phyloP scores from a whole-genome alignment of 2,888 invertebrate species.

The Drosophila phalerata region DNA sequence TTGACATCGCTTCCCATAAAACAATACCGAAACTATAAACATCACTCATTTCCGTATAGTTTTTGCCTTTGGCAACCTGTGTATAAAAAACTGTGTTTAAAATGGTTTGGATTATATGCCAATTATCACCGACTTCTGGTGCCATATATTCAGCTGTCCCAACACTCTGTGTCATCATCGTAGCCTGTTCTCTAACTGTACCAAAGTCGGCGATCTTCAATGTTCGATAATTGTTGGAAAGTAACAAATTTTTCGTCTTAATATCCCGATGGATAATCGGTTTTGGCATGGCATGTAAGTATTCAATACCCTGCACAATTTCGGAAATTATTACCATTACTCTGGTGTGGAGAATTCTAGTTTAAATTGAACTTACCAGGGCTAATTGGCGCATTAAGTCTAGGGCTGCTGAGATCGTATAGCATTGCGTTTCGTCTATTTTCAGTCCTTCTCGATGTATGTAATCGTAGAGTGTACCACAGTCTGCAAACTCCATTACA shows the following conservation, averaged over 20 bases:
- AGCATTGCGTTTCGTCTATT: not conserved
- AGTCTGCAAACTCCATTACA: conserved; percentile 30
- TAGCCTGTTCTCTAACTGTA: not conserved
- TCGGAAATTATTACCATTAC: not conserved
- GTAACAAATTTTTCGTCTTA: conserved; percentile 27
- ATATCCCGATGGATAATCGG: conserved; percentile 36
- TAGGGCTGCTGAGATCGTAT: not conserved
- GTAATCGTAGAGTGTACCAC: conserved; percentile 25
- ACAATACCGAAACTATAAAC: conserved; percentile 37
- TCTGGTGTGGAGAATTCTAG: not conserved
- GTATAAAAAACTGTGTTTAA: not conserved
- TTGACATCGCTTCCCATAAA: conserved; percentile 21
- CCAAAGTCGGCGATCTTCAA: conserved; percentile 36
- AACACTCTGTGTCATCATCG: not conserved
- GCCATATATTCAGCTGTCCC: conserved; percentile 28
- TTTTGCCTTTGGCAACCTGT: not conserved
- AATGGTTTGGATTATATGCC: no score
- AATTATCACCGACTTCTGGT: conserved; percentile 25
- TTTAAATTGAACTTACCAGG: conserved; percentile 1
- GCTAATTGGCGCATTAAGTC: conserved; percentile 34
- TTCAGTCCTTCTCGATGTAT: not conserved
- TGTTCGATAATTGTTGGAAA: not conserved
- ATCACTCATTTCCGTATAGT: conserved; percentile 24
- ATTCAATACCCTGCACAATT: conserved; percentile 18
- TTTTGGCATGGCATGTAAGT: conserved; percentile 18